phyloP scores from a whole-genome alignment of 2,888 invertebrate genomes.

The Spisula solida region DNA sequence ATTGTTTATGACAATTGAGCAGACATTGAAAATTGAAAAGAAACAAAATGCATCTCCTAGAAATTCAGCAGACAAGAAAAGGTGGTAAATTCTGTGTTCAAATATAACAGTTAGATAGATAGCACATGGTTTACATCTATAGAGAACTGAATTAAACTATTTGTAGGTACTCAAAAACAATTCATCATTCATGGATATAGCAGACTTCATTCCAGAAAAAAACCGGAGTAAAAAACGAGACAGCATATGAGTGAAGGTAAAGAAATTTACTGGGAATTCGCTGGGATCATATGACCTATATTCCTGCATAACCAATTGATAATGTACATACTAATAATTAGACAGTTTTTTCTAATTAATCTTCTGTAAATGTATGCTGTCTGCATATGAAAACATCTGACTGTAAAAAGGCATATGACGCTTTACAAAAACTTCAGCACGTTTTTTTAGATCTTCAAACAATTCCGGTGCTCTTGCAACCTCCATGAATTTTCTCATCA shows the following conservation, averaged over 20 bases:
- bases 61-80: background rate
- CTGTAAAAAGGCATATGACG: background rate
- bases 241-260: background rate
- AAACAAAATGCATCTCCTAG: background rate
- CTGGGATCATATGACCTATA: background rate
- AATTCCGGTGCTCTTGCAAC: background rate
- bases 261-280: background rate
- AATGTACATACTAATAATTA: background rate
- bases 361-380: background rate
- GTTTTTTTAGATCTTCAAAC: background rate
- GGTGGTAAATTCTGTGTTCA: background rate
- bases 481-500: no score
- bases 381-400: background rate
- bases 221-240: background rate
- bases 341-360: background rate
- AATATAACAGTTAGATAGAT: background rate
- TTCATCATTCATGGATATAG: background rate
- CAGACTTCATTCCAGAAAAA: background rate
- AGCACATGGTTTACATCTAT: background rate
- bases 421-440: background rate
- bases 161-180: background rate
- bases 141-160: slow-evolving; percentile 1
- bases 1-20: background rate
- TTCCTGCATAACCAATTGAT: background rate
- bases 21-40: background rate